Evolutionary conservation across 2,888 invertebrate species (phyloP), one percentile per base, ranked within the genome.

Genomic region (Eupithecia exiguata): DNA sequence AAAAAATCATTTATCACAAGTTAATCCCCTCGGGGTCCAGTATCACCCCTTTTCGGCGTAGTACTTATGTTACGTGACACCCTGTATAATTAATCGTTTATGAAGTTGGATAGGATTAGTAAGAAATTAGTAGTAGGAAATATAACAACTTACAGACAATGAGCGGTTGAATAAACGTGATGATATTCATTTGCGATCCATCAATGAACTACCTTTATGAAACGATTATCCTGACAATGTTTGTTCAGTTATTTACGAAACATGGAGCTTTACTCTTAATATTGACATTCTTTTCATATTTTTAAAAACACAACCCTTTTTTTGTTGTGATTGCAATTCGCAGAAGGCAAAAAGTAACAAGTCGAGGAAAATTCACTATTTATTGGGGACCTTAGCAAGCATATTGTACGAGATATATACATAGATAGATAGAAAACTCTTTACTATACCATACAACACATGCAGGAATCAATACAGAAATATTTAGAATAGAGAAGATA

Each of bases 191-290:
- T 63, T 70, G 69, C 25, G 40, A 9, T 38, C n/a, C 12, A 21
- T 12, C 65, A 65, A 65, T 65, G 18, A 65, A 65, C 65, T 65
- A 65, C 62, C 0, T 14, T 5, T 35, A 62, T 35, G 7, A 35
- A 62, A 30, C 18, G 35, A 35, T 62, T 35, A 35, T 62, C 18
- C 9, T 7, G 9, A 18, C 12, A 62, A 74, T 58, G 58, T 74
- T 73, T 74, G 66, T 74, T 67, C 61, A 18, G 38, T 76, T 76
- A 81, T 67, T 73, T 71, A 46, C 18, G 58, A 69, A 38, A 40
- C 30, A 12, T 38, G 46, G 61, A 69, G 66, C 30, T 18, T 68
- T 58, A 30, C 21, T 63, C 43, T 16, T 70, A 68, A 63, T 72
- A 75, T 75, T 72, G 66, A 53, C 74, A 74, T 74, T 69, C 58